Percentiles rank a stretch among this genome's conserved stretches.
Evolutionary conservation across 2,888 invertebrate species (phyloP).

Genomic region (Heliconius charithonia): DNA sequence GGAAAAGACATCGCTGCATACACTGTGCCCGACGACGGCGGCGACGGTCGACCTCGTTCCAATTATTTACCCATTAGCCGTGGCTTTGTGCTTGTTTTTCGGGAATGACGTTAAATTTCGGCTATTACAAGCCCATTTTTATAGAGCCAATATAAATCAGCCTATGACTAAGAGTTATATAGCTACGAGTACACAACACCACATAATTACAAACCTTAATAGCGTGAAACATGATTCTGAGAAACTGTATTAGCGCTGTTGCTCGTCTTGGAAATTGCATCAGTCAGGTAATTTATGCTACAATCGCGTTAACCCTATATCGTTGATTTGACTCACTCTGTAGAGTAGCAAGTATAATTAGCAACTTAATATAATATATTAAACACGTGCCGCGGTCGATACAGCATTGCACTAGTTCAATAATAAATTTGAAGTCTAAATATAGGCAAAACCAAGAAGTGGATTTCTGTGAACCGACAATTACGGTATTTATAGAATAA

Average conservation of each 20-base stretch:
- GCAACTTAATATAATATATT: not conserved
- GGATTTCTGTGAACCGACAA: not conserved
- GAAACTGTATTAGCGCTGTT: constrained; percentile 18
- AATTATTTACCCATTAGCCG: constrained; percentile 62
- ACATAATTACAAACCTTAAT: constrained; percentile 34
- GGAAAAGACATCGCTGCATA: constrained; percentile 69
- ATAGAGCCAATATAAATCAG: constrained; percentile 39
- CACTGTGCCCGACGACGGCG: constrained; percentile 55
- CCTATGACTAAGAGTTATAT: constrained; percentile 29
- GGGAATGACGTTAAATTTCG: constrained; percentile 46
- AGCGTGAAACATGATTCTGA: constrained; percentile 37
- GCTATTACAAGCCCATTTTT: constrained; percentile 36
- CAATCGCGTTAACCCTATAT: not conserved
- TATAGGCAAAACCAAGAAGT: not conserved
- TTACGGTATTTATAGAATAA: not conserved
- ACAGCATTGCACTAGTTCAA: not conserved
- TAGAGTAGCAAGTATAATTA: not conserved
- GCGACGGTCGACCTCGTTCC: constrained; percentile 70
- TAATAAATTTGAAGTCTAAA: not conserved
- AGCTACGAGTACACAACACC: constrained; percentile 21
- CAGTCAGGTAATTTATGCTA: constrained; percentile 1
- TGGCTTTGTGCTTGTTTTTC: constrained; percentile 52
- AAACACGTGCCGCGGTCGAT: constrained; percentile 1
- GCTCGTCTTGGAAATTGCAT: constrained; percentile 23
- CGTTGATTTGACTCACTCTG: not conserved